Evolutionary conservation across 30 jellyfish, hydroid and myxozoan genomes (phyloP), one percentile per base, ranked within the genome.

Genomic region (Aurelia sp.): DNA sequence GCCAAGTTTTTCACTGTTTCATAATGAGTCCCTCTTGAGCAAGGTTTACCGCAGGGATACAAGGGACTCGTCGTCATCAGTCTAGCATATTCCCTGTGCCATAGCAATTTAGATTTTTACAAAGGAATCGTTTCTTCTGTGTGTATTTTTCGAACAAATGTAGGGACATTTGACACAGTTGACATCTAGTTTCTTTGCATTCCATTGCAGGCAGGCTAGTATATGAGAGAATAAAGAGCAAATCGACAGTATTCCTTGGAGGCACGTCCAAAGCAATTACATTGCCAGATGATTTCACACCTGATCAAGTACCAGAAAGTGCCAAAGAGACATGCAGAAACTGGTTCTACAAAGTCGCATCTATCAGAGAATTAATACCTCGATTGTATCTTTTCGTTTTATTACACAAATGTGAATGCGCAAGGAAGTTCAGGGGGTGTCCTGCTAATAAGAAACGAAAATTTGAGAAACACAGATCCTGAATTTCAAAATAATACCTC

Each of bases 301-400:
- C 99, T 11, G 99, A 94, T 44, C 94, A 94, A 82, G 99, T 94
- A 5, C 99, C 99, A 12, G 99, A 89, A n/a, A 83, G 98, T 62
- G 99, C 99, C 67, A 94, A 94, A 74, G 99, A 94, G 59, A 94
- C 99, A n/a, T 94, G 99, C 73, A 66, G 97, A 50, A 94, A 94
- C 83, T 94, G 99, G 99, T 94, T 94, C 77, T 94, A 89, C 74
- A 94, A 94, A 76, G 99, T 94, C 27, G 99, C 99, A 15, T 94
- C 99, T 0, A 94, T 94, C 13, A 76, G 99, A 78, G 99, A 94
- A 44, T 62, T 94, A 50, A 94, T 85, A 16, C 99, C 99, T 9
- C 86, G 99, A 89, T 35, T 94, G 99, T 94, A 94, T 94, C 97
- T 88, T 94, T 94, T 81, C 55, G 16, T 4, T 44, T 44, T 44